Evolutionary conservation across 2,888 invertebrate species (phyloP).

Genomic region (Chrysopilus asiliformis): DNA sequence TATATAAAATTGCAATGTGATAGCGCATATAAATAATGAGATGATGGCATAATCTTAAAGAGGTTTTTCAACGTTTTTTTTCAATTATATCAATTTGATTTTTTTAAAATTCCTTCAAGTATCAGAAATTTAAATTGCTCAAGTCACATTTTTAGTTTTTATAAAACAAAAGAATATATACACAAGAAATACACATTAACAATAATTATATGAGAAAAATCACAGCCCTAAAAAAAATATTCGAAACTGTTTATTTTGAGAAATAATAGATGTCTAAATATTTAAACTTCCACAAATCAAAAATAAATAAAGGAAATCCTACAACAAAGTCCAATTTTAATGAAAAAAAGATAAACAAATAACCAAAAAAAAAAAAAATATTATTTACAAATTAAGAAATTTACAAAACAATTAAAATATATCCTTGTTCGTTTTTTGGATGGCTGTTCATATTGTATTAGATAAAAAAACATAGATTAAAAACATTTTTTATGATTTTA

Average conservation of each 20-base stretch:
- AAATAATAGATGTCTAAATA: conserved; percentile 2
- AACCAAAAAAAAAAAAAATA: too few species aligned
- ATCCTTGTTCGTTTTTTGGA: conserved; percentile 13
- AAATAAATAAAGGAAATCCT: conserved; percentile 2
- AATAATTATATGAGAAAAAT: too few species aligned
- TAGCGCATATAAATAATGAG: neutral
- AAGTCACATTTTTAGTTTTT: neutral
- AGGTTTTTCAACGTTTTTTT: conserved; percentile 4
- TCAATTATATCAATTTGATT: neutral
- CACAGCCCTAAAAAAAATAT: too few species aligned
- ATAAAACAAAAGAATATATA: neutral
- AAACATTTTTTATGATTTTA: conserved; percentile 9
- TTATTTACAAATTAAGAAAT: too few species aligned
- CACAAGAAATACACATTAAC: neutral
- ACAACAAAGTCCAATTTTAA: too few species aligned
- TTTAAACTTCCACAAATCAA: conserved; percentile 1
- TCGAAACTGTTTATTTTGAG: too few species aligned
- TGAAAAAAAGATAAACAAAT: too few species aligned
- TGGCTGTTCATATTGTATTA: conserved; percentile 12
- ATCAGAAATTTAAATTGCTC: neutral
- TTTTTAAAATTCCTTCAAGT: too few species aligned
- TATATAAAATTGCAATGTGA: neutral
- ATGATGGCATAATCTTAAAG: neutral
- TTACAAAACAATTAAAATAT: conserved; percentile 5
- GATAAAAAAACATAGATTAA: conserved; percentile 5